Conservation (phyloP, 2,888 invertebrate species). For the Drosophila meridiana region DNA sequence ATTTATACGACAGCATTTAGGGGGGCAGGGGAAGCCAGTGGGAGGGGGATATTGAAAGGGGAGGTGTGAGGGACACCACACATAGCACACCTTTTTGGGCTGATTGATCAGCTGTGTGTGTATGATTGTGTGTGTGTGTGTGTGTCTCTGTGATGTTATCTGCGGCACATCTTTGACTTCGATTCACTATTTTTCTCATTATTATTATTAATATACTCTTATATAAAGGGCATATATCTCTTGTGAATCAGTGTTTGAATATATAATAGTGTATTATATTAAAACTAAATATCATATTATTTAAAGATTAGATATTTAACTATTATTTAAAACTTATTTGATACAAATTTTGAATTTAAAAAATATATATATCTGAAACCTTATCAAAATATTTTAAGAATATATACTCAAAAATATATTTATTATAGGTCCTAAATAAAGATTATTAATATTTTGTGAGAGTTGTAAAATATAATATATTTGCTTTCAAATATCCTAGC, state of each 20-base stretch:
- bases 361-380: background rate
- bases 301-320: background rate
- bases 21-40: background rate
- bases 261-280: background rate
- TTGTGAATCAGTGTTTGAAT: background rate
- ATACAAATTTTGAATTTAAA: too few relatives aligned
- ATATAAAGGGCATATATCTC: background rate
- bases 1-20: slow-evolving; percentile 63
- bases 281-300: background rate
- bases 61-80: background rate
- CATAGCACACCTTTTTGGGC: slow-evolving; percentile 61
- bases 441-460: too few relatives aligned
- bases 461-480: too few relatives aligned
- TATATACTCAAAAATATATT: too few relatives aligned
- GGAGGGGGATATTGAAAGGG: background rate
- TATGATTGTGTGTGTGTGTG: slow-evolving; percentile 22
- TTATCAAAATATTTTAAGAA: background rate
- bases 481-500: too few relatives aligned
- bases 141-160: slow-evolving; percentile 59
- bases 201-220: slow-evolving; percentile 16
- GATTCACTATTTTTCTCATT: slow-evolving; percentile 63
- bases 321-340: background rate
- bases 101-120: slow-evolving; percentile 74
- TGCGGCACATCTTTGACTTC: slow-evolving; percentile 64
- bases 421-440: too few relatives aligned